Conservation (phyloP, 2,888 invertebrate genomes). For the Apeira syringaria region DNA sequence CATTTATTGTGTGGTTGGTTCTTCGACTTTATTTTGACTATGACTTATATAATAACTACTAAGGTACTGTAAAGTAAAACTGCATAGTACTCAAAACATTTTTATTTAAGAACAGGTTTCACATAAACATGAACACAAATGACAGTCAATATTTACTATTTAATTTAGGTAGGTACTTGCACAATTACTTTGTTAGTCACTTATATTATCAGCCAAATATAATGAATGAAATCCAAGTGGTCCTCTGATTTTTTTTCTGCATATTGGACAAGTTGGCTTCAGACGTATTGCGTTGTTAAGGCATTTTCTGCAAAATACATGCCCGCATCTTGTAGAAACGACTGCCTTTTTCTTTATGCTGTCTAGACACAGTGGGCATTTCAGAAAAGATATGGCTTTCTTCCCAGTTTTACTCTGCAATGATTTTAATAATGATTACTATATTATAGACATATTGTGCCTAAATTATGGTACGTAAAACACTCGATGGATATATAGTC, state of each 20-base stretch:
- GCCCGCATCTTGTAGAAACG: slow-evolving; percentile 51
- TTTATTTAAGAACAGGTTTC: not conserved
- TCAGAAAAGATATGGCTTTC: slow-evolving; percentile 35
- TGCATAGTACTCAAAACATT: too few species aligned
- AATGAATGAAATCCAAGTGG: slow-evolving; percentile 39
- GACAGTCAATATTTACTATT: not conserved
- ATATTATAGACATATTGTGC: too few species aligned
- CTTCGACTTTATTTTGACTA: too few species aligned
- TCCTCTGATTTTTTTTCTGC: slow-evolving; percentile 38
- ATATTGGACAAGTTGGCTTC: slow-evolving; percentile 43
- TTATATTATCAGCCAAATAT: slow-evolving; percentile 21
- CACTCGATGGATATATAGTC: too few species aligned
- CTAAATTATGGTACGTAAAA: too few species aligned
- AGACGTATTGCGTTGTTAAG: slow-evolving; percentile 39
- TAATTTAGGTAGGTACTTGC: not conserved
- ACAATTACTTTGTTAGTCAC: not conserved
- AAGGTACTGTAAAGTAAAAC: too few species aligned
- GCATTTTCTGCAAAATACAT: slow-evolving; percentile 50
- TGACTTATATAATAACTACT: too few species aligned
- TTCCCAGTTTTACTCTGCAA: slow-evolving; percentile 34
- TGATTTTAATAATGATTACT: too few species aligned
- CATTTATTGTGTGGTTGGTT: too few species aligned
- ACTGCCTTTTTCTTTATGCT: slow-evolving; percentile 39
- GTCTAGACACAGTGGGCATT: slow-evolving; percentile 52
- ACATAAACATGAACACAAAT: not conserved